Base-by-base conservation (phyloP, 2,113 vertebrate genomes). In the Telmatochromis sp. region DNA sequence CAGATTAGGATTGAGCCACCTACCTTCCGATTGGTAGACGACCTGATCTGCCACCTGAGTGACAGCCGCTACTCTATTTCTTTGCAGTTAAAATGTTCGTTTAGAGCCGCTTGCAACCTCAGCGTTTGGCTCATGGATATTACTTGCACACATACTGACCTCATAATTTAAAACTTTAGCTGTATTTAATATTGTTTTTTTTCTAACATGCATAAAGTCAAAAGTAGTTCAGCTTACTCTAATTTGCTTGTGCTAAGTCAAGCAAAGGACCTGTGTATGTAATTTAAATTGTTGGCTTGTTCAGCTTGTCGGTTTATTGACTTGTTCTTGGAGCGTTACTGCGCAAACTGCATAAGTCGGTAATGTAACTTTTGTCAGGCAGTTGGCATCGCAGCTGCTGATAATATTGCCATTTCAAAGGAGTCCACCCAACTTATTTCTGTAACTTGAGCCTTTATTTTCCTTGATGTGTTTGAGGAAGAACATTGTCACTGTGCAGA, bases 1-100 rank as follows among this genome's bases (percentile, higher is more conserved):
- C 0, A 42, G 65, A 23, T 3, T 14, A 14, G 12, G 35, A 0
- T 42, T 40, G n/a, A 3, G 35, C 0, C 35, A 23, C n/a, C 35
- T 8, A 21, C 12, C n/a, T 40, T 42, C 12, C 12, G 3, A 70
- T 42, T 70, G 7, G 65, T 70, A 70, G 65, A 70, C 2, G 12
- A 70, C 12, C 13, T 42, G n/a, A 23, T 70, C 65, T 42, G 12
- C 37, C 65, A 70, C 13, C 65, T 45, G 65, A 70, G 65, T 70
- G 65, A 70, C 37, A 45, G 5, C 8, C 7, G 0, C n/a, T 15
- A 1, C 37, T 70, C 7, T 70, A 17, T 75, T 75, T 75, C 42
- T 75, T 75, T 75, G 21, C 23, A 3, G 40, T 47, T 75, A 28
- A 75, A 49, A 73, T 75, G 40, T 10, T 28, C 40, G 5, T 78